Base-by-base conservation (phyloP, 2,113 vertebrate species). In the Carlito syrichta region DNA sequence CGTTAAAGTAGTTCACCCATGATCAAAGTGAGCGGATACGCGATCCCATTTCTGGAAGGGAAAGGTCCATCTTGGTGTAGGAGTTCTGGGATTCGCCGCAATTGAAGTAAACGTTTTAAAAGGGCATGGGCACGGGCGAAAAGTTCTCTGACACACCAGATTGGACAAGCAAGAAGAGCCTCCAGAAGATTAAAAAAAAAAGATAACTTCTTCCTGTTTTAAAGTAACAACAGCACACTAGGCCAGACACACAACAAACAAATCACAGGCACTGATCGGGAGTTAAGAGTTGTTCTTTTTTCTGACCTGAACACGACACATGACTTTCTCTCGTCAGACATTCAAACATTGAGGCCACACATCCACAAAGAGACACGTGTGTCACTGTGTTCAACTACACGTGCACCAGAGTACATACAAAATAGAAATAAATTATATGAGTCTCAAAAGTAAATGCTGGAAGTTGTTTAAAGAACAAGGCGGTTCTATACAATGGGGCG, bases 401-500 rank as follows among this genome's bases (percentile, higher is more conserved):
- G 97, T 71, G 96, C 96, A 98, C 89, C 98, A 96, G 97, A 98
- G 97, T 98, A 98, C 98, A 94, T 96, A 98, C 97, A 97, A 98
- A 98, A 98, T 88, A 98, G 95, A 98, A 98, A 97, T 98, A 98
- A 97, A 98, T 98, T 98, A 98, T 97, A 94, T 98, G 97, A 96
- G 93, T 97, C 96, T 98, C 98, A 98, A n/a, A 98, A 94, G 97
- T 96, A 97, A 98, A 98, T 16, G 95, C 93, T 79, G 71, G 98
- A 97, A 96, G 86, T 87, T 97, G 96, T 97, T 96, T 97, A 87
- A 92, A 98, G 92, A 81, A 98, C 89, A 96, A n/a, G 94, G 79
- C 92, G 94, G 96, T 96, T 95, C 87, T 97, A 97, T 66, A 97
- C 97, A 97, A 97, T 95, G 16, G 12, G 40, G n/a, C n/a, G 43